Percentiles rank a stretch among this genome's conserved stretches.
Conservation (phyloP, 1,140 invertebrate genomes). For the Bombus huntii region DNA sequence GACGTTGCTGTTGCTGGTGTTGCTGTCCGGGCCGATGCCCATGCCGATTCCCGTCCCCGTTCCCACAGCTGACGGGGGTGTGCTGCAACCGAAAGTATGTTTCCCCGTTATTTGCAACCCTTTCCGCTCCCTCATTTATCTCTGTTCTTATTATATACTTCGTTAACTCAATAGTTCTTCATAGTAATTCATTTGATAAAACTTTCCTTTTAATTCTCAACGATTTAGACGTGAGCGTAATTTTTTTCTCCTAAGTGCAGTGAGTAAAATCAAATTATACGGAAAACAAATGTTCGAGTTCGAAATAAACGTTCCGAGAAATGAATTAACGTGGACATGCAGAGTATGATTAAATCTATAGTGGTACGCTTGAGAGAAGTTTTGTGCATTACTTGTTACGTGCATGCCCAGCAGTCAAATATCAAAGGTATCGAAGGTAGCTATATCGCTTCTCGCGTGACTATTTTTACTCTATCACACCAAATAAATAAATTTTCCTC, state of each 20-base stretch:
- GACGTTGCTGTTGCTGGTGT: constrained; percentile 76
- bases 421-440: neutral
- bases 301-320: no score
- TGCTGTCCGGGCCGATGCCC: constrained; percentile 72
- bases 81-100: constrained; percentile 80
- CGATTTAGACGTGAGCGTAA: neutral
- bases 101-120: constrained; percentile 65
- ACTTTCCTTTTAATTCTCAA: neutral
- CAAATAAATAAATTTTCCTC: neutral
- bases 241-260: constrained; percentile 1
- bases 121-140: neutral
- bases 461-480: neutral
- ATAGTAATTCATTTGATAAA: neutral
- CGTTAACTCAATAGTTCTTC: neutral
- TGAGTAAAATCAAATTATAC: neutral
- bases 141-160: neutral
- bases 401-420: constrained; percentile 25
- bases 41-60: constrained; percentile 77
- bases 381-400: constrained; percentile 28
- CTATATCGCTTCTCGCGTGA: neutral
- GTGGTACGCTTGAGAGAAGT: constrained; percentile 4
- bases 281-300: neutral
- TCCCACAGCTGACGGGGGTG: constrained; percentile 76
- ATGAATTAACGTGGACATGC: constrained; percentile 30
- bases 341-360: neutral